Evolutionary conservation across 2,888 invertebrate species (phyloP), one percentile per base, ranked within the genome.

Genomic region (Lithophane leautieri): DNA sequence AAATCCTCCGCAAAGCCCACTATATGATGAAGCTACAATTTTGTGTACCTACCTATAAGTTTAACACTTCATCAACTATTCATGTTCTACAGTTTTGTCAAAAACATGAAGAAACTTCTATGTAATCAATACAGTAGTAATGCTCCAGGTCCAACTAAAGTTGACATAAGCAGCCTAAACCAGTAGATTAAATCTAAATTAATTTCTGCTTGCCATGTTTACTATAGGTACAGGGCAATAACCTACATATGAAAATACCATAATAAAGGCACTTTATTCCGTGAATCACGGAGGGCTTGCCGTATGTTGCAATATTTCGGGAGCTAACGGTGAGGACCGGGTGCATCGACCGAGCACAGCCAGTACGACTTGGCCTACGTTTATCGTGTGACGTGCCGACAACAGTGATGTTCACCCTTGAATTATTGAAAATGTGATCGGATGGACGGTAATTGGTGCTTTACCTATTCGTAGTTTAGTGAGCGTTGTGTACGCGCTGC

Each of bases 281-380:
- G 78, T 87, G 89, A 81, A 86, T 86, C 82, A 87, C 78, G 84
- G 86, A 89, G 90, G 90, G 89, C 89, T 86, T 78, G 86, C 81
- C 78, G 85, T 87, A 88, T 95, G 95, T 94, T 93, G 94, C 94
- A 95, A 96, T 95, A 95, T 95, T 95, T 96, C 94, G 96, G 95
- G 94, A 95, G 93, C 92, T 94, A 95, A 95, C 95, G 95, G 95
- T 93, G 89, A 89, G 89, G 82, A 79, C 85, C 86, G 91, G 91
- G 95, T 89, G 93, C 95, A 93, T 91, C 93, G 95, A 94, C 92
- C 93, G 89, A 76, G 90, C 90, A 77, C 88, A 82, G 89, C 86
- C 95, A 95, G 95, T 95, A 77, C 89, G 83, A 89, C 86, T 89
- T 89, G 88, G 91, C 84, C 88, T 86, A 88, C 91, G 92, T 86